Evolutionary conservation across 2,888 invertebrate species (phyloP), one percentile per base, ranked within the genome.

Genomic region (Archips xylosteana): DNA sequence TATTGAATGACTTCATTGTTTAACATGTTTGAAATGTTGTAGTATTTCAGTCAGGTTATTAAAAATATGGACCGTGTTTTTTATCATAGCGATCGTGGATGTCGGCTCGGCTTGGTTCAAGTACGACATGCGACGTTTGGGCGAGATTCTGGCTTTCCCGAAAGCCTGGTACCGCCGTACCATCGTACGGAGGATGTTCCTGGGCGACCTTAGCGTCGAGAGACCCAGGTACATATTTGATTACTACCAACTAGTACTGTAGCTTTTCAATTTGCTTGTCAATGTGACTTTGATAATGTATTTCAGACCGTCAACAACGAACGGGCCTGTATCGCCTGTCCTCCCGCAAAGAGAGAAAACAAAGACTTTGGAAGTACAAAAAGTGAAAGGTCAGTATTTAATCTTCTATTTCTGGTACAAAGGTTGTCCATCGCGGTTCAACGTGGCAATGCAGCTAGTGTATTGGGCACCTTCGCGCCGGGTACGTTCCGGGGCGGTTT

Each of bases 151-250:
- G 74, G 99, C 99, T 0, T 99, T 99, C 89, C 99, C 99, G 0
- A 99, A 99, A 92, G 99, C 99, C 13, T 99, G 99, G 99, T 99
- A 99, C 91, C 95, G 99, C 2, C 96, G 98, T 54, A 98, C 98
- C 79, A 98, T 99, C 82, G 98, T 99, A 42, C 95, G 99, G 8
- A 95, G 99, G 36, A 95, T 99, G 84, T 99, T 99, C 91, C 95
- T 99, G 67, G 99, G 99, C 0, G 99, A 99, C 91, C 95, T 99
- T 71, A 98, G 97, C 84, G 95, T 96, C 80, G 82, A 81, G 70
- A 83, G 83, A 51, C 78, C 85, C 60, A 79, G 72, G 65, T 62
- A 61, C 1, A 1, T 65, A 12, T 8, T 42, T 0, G 42, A 5
- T 9, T 42, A 9, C 8, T 42, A 42, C 42, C 8, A 8, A 9